Evolutionary conservation across 2,113 vertebrate species (phyloP).

Genomic region (Montifringilla adamsi): DNA sequence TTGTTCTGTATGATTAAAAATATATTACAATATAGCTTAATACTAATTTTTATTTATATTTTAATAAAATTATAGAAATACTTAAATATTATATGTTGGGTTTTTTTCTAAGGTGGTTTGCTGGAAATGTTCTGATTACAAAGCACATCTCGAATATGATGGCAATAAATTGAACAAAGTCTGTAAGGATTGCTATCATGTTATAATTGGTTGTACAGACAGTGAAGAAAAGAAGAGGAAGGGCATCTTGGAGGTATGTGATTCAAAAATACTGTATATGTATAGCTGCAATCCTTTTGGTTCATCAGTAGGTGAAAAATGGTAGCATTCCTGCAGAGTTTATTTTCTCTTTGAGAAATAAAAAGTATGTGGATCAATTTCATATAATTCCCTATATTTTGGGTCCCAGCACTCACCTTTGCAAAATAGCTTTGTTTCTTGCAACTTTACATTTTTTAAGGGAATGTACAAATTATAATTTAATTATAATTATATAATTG

Average conservation of each 20-base stretch:
- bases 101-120: slow-evolving; percentile 87
- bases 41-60: not conserved
- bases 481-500: too few species aligned
- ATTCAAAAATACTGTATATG: not conserved
- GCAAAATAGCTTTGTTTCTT: not conserved
- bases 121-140: slow-evolving; percentile 97
- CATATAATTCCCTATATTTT: not conserved
- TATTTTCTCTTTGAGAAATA: not conserved
- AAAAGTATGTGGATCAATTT: not conserved
- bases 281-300: not conserved
- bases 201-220: slow-evolving; percentile 79
- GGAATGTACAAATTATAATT: too few species aligned
- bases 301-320: not conserved
- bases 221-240: slow-evolving; percentile 85
- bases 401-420: not conserved
- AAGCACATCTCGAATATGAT: slow-evolving; percentile 89
- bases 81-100: not conserved
- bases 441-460: not conserved
- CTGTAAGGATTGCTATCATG: slow-evolving; percentile 89
- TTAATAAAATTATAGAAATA: not conserved
- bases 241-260: slow-evolving; percentile 89
- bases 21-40: not conserved
- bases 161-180: slow-evolving; percentile 89
- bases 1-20: not conserved
- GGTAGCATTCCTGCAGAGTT: not conserved